Base-by-base conservation (phyloP, 2,888 invertebrate species). In the Boloria selene region DNA sequence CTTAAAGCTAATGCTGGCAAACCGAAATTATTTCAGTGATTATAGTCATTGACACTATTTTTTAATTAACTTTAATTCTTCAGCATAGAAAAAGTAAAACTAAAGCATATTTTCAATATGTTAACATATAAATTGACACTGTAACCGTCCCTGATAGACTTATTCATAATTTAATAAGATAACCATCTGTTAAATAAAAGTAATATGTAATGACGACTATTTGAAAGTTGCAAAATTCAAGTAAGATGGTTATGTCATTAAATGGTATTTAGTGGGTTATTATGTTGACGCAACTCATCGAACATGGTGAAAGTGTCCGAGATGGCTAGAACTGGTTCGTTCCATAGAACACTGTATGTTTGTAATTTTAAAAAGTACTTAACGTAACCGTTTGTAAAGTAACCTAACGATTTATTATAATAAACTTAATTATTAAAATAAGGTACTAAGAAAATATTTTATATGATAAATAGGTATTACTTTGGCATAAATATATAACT, bases 241-340 rank as follows among this genome's bases (percentile, higher is more conserved):
- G 16, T 53, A 54, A 52, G 31, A 60, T 31, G 45, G 5, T 61
- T 61, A 47, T 58, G 58, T 53, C 62, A 70, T 74, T 74, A 72
- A 73, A 71, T 75, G 71, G 71, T 70, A 72, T 72, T 70, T 74
- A 75, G 71, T 74, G 67, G 75, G 73, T 72, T 74, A 72, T 72
- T 68, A 73, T 64, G 74, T 70, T 77, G 76, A 77, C 73, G 74
- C 73, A 79, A 79, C 64, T 69, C 69, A 70, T 69, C 65, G 64
- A 63, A 68, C 68, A 71, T 71, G 79, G 81, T 77, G 82, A 83
- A 83, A 83, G 83, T 82, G 77, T 73, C 75, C 71, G 75, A 66
- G 72, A 73, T 71, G 73, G 68, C 67, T 69, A 64, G 60, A 74
- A 79, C 77, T 74, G 75, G 78, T 79, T 74, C 71, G 62, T 54